Base-by-base conservation (phyloP, 2,888 invertebrate genomes). In the Ariolimax columbianus region DNA sequence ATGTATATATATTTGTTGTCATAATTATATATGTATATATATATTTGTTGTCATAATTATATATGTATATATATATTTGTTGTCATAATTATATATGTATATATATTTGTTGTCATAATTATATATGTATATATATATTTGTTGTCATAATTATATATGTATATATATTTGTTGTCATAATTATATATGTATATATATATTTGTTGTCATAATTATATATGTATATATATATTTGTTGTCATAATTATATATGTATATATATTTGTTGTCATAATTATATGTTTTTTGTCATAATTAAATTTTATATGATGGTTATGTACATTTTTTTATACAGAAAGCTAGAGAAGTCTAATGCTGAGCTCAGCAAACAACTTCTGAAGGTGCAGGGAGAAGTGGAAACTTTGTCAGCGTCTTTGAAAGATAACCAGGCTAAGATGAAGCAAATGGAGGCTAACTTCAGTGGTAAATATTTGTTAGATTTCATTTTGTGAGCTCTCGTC, bases 301-400 rank as follows among this genome's bases (percentile, higher is more conserved):
- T 14, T 11, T 11, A 11, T 55, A 19, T 17, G 3, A 23, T 55
- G 3, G 23, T 55, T 55, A 55, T 55, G 23, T 55, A 4, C n/a
- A 4, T n/a, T 63, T 11, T 63, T 26, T 63, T 6, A 11, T 26
- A 68, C 68, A 80, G 80, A 33, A 68, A 40, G n/a, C 47, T 80
- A 68, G 80, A 80, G 47, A 68, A 68, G 33, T 63, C 33, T 11
- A 80, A 80, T 47, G 30, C 40, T 30, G 80, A 80, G 4, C 55
- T 82, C 4, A 63, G 17, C 33, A 40, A 17, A 30, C 47, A 75
- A 26, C 43, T 73, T 14, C 40, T 59, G 26, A 73, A 82, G 63
- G 19, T 73, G 38, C 73, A 75, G 11, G 38, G 26, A 4, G 75
- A 75, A 43, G 1, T 63, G 0, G 30, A 51, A 36, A n/a, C 11